Conservation (phyloP, 1,140 invertebrate genomes). For the Teleopsis dalmanni region DNA sequence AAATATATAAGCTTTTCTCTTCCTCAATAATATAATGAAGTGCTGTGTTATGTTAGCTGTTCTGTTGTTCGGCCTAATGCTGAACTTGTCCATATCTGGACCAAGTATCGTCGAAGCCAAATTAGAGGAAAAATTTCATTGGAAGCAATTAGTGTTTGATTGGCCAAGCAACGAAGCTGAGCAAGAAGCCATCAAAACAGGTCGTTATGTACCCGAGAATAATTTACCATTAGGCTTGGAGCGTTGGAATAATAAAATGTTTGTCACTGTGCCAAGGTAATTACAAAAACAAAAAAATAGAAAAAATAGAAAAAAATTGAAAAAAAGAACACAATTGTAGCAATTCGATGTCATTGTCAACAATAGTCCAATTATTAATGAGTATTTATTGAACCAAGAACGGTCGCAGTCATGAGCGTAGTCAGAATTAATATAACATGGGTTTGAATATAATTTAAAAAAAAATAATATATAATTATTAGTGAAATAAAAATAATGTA, state of each 20-base stretch:
- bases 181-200: conserved; percentile 52
- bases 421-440: too few species aligned
- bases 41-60: too few species aligned
- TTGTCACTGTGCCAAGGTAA: conserved; percentile 63
- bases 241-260: conserved; percentile 66
- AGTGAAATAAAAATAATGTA: too few species aligned
- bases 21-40: too few species aligned
- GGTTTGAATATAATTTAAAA: too few species aligned
- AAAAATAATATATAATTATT: too few species aligned
- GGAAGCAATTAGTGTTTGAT: conserved; percentile 60
- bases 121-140: conserved; percentile 55
- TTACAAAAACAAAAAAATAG: conserved; percentile 5
- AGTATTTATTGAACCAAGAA: too few species aligned
- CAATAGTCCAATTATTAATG: neutral
- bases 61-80: too few species aligned
- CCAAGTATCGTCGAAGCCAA: conserved; percentile 23
- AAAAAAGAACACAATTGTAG: neutral
- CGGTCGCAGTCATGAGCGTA: too few species aligned
- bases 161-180: conserved; percentile 57
- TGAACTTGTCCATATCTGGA: too few species aligned
- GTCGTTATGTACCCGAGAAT: conserved; percentile 58
- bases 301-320: neutral
- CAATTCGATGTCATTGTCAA: neutral
- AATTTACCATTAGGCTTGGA: conserved; percentile 67
- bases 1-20: neutral